These are phyloP conservation scores for Chalcis sispes DNA, from an alignment of 2,888 invertebrate genomes.

Conservation along the genomic window DNA sequence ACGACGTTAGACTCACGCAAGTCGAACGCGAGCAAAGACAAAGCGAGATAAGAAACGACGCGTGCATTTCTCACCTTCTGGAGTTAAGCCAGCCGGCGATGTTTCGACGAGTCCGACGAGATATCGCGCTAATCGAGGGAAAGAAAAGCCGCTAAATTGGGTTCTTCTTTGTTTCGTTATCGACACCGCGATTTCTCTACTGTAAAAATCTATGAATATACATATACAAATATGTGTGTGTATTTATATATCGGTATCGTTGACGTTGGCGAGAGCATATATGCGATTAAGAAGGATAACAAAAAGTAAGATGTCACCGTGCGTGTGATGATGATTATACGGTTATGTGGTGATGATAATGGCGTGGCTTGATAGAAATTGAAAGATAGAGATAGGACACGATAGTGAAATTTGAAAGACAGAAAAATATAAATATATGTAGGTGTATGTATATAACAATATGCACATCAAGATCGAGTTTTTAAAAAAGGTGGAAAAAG, in stretches of 20 bases:
- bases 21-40: conserved; percentile 62
- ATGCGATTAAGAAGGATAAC: background rate
- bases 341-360: conserved; percentile 17
- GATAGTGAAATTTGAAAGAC: conserved; percentile 33
- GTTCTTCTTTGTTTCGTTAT: conserved; percentile 41
- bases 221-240: too few species aligned
- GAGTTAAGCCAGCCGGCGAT: conserved; percentile 68
- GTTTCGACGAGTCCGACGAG: conserved; percentile 55
- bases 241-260: background rate
- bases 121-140: background rate
- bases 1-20: conserved; percentile 45
- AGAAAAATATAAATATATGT: background rate
- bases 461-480: background rate
- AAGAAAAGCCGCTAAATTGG: conserved; percentile 29
- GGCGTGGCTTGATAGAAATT: conserved; percentile 20
- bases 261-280: background rate
- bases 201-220: too few species aligned
- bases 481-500: conserved; percentile 52
- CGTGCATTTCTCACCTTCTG: conserved; percentile 57
- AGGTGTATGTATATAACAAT: background rate
- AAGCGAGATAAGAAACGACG: too few species aligned
- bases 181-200: too few species aligned
- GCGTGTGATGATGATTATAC: too few species aligned
- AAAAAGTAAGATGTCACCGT: too few species aligned
- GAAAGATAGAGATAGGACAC: too few species aligned